phyloP scores from a whole-genome alignment of 2,888 invertebrate genomes.

The Leptinotarsa tumamoca region DNA sequence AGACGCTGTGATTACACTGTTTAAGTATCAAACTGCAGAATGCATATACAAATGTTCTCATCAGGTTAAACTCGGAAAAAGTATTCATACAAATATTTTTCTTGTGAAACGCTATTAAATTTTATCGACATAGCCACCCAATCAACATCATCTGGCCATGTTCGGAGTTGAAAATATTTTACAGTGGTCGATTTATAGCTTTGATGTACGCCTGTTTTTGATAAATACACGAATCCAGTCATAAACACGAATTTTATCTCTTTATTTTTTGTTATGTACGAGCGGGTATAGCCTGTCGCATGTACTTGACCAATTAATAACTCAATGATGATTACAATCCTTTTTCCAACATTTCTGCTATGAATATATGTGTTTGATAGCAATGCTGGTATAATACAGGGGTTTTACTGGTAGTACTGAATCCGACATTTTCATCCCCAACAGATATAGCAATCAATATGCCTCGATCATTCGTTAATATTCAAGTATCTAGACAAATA shows the following conservation, averaged over 20 bases:
- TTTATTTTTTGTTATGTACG: neutral
- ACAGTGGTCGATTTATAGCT: conserved; percentile 14
- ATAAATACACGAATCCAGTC: conserved; percentile 18
- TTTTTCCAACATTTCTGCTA: no score
- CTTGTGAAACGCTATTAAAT: conserved; percentile 9
- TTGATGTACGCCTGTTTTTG: conserved; percentile 18
- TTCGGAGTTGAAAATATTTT: conserved; percentile 5
- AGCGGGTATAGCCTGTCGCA: neutral
- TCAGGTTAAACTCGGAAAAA: neutral
- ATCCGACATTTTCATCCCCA: no score
- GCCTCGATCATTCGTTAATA: no score
- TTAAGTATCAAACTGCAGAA: neutral
- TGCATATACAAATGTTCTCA: neutral
- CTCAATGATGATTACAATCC: neutral
- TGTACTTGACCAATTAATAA: neutral
- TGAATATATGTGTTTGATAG: no score
- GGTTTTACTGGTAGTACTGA: no score
- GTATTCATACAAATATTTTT: conserved; percentile 2
- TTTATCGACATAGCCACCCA: conserved; percentile 7
- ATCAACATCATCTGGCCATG: conserved; percentile 10
- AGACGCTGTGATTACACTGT: neutral
- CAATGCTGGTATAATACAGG: no score
- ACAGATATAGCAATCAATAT: no score
- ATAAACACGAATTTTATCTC: conserved; percentile 7
- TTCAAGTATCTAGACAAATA: no score